Base-by-base conservation (phyloP, 2,888 invertebrate genomes). In the Vannuccia rotundouncinata region DNA sequence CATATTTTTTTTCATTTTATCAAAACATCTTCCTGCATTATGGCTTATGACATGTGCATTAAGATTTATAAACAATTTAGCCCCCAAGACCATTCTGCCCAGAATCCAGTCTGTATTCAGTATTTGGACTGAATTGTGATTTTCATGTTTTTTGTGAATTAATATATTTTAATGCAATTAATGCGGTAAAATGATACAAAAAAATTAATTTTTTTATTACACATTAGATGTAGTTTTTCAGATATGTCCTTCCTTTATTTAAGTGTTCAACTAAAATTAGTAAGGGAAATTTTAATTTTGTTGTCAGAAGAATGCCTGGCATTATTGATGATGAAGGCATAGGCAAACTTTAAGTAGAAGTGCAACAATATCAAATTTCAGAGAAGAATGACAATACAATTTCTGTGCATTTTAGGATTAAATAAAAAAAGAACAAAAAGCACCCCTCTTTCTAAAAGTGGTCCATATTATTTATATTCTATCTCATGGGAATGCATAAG, bases 401-500 rank as follows among this genome's bases (percentile, higher is more conserved):
- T 22, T 66, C 66, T 66, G 66, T 66, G 66, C 13, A 27, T 13
- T 66, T 66, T 66, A 27, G 22, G 66, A 66, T 66, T 22, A 17
- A 66, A 27, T 66, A 22, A 22, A 66, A 66, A 66, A 66, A 2
- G 25, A 27, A 17, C 66, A 66, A 27, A 66, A 22, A 27, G 66
- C 25, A 17, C 25, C 66, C 13, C 13, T 66, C 22, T 27, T 66
- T 66, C 22, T 66, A 17, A 66, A 66, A 66, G 66, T 66, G 25
- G 66, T 27, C 13, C 22, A 27, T 66, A 27, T 27, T 66, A 17
- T 66, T 66, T 66, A 66, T 66, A 27, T 66, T 66, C 25, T 66
- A 27, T 27, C 66, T 66, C 66, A 5, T 27, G 66, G 66, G 25
- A 66, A 66, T 66, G 66, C 66, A 66, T 17, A 66, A 66, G 66